These are phyloP conservation scores for Oxyruncus cristatus DNA, from an alignment of 2,113 vertebrate genomes.

Conservation along the genomic window DNA sequence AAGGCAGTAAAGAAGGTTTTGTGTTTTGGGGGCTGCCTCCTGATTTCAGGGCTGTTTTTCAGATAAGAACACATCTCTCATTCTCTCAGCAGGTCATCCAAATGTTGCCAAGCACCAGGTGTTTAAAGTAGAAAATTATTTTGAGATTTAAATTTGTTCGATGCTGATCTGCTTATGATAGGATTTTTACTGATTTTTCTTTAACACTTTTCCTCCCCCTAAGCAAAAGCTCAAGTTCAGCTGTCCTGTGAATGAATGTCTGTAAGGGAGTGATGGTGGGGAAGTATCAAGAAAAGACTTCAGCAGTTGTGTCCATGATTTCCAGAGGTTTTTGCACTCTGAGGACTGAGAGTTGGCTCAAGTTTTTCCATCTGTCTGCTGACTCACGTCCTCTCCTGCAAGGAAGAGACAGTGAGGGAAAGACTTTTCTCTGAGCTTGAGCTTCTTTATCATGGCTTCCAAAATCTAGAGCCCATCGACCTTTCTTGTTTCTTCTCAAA, in stretches of 20 bases:
- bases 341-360: conserved; percentile 43
- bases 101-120: conserved; percentile 52
- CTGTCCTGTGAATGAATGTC: neutral
- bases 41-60: conserved; percentile 5
- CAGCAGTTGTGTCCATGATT: conserved; percentile 36
- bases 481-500: neutral
- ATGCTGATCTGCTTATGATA: neutral
- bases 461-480: neutral
- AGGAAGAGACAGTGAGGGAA: neutral
- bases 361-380: conserved; percentile 39
- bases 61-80: neutral
- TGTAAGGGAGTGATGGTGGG: neutral
- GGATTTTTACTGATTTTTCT: neutral
- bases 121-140: conserved; percentile 12
- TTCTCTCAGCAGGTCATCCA: neutral
- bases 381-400: conserved; percentile 48
- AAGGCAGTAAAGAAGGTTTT: neutral
- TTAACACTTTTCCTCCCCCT: neutral
- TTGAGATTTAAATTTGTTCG: conserved; percentile 9
- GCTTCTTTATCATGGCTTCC: neutral
- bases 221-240: neutral
- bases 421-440: neutral
- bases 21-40: neutral
- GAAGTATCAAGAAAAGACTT: neutral
- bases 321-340: conserved; percentile 40